Evolutionary conservation across 2,113 vertebrate species (phyloP), one percentile per base, ranked within the genome.

Genomic region (Pelvicachromis taeniatus): DNA sequence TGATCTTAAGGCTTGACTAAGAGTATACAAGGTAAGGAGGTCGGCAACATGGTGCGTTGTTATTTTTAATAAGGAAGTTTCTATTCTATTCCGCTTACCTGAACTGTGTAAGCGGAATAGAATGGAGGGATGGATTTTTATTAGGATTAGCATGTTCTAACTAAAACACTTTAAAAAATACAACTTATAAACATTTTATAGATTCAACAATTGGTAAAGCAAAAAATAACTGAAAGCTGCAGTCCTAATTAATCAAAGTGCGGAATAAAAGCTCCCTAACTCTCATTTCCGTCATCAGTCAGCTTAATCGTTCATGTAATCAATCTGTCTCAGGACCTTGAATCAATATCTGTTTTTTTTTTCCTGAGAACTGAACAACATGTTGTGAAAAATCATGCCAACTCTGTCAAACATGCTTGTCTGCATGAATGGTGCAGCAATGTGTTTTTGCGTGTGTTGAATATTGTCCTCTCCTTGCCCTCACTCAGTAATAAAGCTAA

Each of bases 401-500:
- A 38, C 6, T 68, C 54, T 4, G 42, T 23, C 7, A 45, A 17
- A 21, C 50, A 77, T 21, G 50, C 29, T 21, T 33, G n/a, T 81
- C 56, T 40, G 68, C 45, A 12, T 53, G 38, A 55, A 21, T 21
- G 26, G 54, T 13, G 17, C 16, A 19, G 2, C 17, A 8, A 29
- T 38, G 42, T 19, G 54, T 19, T 75, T 63, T 10, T 68, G 77
- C 2, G 5, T 65, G 77, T 9, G 33, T 19, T 50, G 29, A 55
- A 53, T 38, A n/a, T 31, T 42, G 29, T 19, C 61, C 85, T 50
- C 45, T 83, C 33, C 12, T 63, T 42, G n/a, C 73, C 31, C 75
- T 80, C 78, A 13, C 33, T 45, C 23, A 1, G 56, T 82, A 61
- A 80, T 77, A 40, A 73, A 53, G 80, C 73, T 86, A 90, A 92